A percentile compares a stretch with the other conserved stretches of the same genome.
Conservation (phyloP, 2,888 invertebrate genomes). For the Agonum fuliginosum region DNA sequence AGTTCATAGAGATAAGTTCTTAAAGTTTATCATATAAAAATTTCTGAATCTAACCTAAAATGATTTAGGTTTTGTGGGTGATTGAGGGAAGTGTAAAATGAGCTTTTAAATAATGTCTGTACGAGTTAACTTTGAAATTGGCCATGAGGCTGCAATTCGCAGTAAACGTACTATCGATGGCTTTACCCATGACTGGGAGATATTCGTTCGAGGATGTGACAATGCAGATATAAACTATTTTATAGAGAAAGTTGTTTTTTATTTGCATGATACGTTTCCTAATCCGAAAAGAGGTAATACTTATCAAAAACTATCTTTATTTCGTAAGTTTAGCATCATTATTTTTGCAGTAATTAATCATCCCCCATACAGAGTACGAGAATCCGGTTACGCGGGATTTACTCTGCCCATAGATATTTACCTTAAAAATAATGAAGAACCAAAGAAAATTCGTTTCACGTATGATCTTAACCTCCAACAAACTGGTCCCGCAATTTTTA, state of each 20-base stretch:
- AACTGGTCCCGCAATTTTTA: slow-evolving; percentile 82
- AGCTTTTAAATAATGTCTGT: slow-evolving; percentile 76
- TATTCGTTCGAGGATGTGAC: slow-evolving; percentile 93
- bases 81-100: slow-evolving; percentile 30
- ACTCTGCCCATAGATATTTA: slow-evolving; percentile 92
- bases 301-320: slow-evolving; percentile 49
- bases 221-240: slow-evolving; percentile 91
- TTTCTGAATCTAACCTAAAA: slow-evolving; percentile 50
- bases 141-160: slow-evolving; percentile 90
- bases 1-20: slow-evolving; percentile 11
- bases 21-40: neutral
- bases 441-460: slow-evolving; percentile 86
- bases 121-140: slow-evolving; percentile 92
- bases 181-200: slow-evolving; percentile 98
- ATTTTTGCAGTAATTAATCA: slow-evolving; percentile 87
- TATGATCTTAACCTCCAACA: slow-evolving; percentile 92
- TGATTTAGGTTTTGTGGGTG: slow-evolving; percentile 27
- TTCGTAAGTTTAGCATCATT: slow-evolving; percentile 6
- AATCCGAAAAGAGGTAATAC: slow-evolving; percentile 89
- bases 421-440: slow-evolving; percentile 91
- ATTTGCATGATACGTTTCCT: slow-evolving; percentile 93
- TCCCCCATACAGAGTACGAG: slow-evolving; percentile 91
- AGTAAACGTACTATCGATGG: slow-evolving; percentile 90
- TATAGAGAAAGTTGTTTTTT: slow-evolving; percentile 94
- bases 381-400: slow-evolving; percentile 98